Conservation (phyloP, 2,888 invertebrate genomes). For the Eubasilissa splendida region DNA sequence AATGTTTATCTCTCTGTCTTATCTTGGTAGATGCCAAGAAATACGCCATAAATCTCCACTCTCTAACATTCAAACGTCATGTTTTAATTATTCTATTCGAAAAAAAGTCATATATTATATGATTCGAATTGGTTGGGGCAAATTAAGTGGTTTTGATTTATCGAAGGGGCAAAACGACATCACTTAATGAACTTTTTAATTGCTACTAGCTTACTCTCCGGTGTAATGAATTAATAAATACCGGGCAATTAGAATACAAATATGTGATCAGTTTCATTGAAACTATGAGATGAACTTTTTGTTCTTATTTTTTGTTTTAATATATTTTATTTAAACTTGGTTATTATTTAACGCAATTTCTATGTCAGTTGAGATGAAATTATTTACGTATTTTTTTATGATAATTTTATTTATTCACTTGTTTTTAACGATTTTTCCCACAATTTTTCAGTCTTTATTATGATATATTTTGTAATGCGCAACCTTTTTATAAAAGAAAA, state of each 20-base stretch:
- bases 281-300: neutral
- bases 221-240: conserved; percentile 33
- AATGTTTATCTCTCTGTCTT: neutral
- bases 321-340: neutral
- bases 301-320: neutral
- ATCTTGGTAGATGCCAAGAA: neutral
- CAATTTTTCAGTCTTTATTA: too few species aligned
- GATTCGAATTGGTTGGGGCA: conserved; percentile 1
- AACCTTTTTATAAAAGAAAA: too few species aligned
- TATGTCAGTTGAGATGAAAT: too few species aligned
- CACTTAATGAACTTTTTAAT: conserved; percentile 45
- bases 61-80: neutral
- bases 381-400: too few species aligned
- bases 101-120: conserved; percentile 13
- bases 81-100: neutral
- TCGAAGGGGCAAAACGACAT: conserved; percentile 29
- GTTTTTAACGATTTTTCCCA: too few species aligned
- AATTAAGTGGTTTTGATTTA: conserved; percentile 42
- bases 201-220: conserved; percentile 44
- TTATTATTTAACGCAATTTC: neutral
- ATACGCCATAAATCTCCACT: neutral
- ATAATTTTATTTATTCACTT: too few species aligned
- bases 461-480: too few species aligned
- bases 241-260: neutral
- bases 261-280: too few species aligned